Percentiles rank a stretch among this genome's conserved stretches.
Evolutionary conservation across 2,797 vertebrate species (phyloP).

Genomic region (Ispidina lecontei): DNA sequence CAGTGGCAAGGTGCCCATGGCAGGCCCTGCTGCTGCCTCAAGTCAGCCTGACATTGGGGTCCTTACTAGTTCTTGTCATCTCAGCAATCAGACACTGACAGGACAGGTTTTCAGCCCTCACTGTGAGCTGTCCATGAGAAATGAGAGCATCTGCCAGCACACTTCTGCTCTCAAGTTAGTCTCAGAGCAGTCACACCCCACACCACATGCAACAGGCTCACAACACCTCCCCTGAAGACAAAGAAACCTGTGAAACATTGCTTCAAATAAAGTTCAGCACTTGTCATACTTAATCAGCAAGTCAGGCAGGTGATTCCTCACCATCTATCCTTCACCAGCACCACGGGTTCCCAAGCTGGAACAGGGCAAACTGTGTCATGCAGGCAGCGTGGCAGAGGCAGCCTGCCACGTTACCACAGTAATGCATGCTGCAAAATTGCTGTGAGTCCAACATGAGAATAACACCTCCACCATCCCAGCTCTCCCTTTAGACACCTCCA

Average conservation of each 20-base stretch:
- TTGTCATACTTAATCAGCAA: constrained; percentile 68
- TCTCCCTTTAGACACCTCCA: constrained; percentile 54
- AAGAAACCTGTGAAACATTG: constrained; percentile 65
- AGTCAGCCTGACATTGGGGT: background rate
- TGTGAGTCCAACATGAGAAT: constrained; percentile 54
- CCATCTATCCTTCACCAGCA: constrained; percentile 64
- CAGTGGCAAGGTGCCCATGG: background rate
- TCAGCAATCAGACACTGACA: background rate
- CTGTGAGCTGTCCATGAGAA: background rate
- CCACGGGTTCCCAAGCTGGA: constrained; percentile 64
- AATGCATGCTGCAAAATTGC: constrained; percentile 77
- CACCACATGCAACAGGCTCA: background rate
- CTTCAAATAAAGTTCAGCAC: constrained; percentile 48
- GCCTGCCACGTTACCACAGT: constrained; percentile 69
- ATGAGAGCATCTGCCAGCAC: constrained; percentile 10
- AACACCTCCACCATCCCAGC: constrained; percentile 49
- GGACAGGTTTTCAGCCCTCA: background rate
- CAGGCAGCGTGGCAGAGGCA: constrained; percentile 62
- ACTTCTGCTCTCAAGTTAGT: constrained; percentile 9
- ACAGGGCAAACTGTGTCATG: constrained; percentile 33
- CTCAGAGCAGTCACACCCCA: background rate
- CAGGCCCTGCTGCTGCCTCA: background rate
- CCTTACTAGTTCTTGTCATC: background rate
- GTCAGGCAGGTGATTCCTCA: constrained; percentile 42
- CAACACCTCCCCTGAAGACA: constrained; percentile 26